A percentile compares a stretch with the other conserved stretches of the same genome.
phyloP scores from a whole-genome alignment of 2,113 vertebrate species.

The Mellivora capensis region DNA sequence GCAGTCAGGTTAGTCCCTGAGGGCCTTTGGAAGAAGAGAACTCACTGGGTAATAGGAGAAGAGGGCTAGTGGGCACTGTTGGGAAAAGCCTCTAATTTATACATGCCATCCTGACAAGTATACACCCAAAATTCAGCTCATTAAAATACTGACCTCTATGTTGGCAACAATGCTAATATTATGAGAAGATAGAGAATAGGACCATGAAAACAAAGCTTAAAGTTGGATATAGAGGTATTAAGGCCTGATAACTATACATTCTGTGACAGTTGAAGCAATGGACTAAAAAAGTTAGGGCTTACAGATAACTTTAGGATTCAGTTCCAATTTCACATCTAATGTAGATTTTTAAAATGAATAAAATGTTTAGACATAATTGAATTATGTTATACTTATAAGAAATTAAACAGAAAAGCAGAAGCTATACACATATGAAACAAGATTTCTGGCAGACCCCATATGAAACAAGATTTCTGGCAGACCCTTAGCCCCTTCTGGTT shows the following conservation, averaged over 20 bases:
- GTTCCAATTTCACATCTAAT: background rate
- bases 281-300: background rate
- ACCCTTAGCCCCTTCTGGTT: background rate
- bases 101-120: background rate
- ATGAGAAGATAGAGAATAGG: background rate
- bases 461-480: background rate
- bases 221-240: background rate
- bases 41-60: background rate
- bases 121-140: background rate
- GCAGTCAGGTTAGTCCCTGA: background rate
- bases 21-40: background rate
- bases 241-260: background rate
- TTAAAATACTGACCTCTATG: background rate
- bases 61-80: background rate
- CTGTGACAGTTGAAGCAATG: background rate
- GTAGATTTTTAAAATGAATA: conserved; percentile 5
- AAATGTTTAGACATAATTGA: background rate
- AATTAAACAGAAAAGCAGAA: background rate
- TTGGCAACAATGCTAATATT: background rate
- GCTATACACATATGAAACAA: background rate
- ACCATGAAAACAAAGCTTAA: background rate
- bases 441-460: background rate
- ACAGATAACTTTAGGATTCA: background rate
- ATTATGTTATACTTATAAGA: background rate
- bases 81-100: background rate